Percentiles rank a stretch among this genome's conserved stretches.
Evolutionary conservation across 30 jellyfish, hydroid and myxozoan species (phyloP).

Genomic region (Pelagia noctiluca): DNA sequence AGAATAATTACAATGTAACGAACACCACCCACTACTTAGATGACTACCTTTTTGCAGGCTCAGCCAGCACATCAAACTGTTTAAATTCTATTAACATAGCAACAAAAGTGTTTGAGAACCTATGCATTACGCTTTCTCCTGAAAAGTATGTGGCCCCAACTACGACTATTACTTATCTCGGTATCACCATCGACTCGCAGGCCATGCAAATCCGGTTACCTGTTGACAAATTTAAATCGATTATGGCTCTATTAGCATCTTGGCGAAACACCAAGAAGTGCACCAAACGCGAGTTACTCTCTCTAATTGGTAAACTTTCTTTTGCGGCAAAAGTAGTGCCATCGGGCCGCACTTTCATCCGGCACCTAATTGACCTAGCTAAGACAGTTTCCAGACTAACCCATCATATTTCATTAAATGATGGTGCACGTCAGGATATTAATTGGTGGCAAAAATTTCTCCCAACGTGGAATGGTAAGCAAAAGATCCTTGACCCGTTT

Average conservation of each 20-base stretch:
- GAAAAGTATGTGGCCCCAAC: neutral
- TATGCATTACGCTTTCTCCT: conserved; percentile 17
- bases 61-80: conserved; percentile 3
- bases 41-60: conserved; percentile 37
- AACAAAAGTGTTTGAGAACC: neutral
- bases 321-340: neutral
- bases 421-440: neutral
- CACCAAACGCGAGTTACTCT: neutral
- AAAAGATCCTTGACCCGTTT: neutral
- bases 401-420: neutral
- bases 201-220: neutral
- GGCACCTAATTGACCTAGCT: neutral
- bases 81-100: neutral
- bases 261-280: neutral
- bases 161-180: neutral
- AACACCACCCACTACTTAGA: conserved; percentile 30
- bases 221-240: neutral
- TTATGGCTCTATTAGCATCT: neutral
- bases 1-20: neutral
- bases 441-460: conserved; percentile 6
- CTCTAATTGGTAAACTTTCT: neutral
- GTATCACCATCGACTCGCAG: neutral
- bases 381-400: neutral
- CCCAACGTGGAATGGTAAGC: neutral
- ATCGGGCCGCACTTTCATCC: neutral